Percentiles rank a stretch among this genome's conserved stretches.
Conservation (phyloP, 2,113 vertebrate genomes). For the Brachypodius melanocephalos region DNA sequence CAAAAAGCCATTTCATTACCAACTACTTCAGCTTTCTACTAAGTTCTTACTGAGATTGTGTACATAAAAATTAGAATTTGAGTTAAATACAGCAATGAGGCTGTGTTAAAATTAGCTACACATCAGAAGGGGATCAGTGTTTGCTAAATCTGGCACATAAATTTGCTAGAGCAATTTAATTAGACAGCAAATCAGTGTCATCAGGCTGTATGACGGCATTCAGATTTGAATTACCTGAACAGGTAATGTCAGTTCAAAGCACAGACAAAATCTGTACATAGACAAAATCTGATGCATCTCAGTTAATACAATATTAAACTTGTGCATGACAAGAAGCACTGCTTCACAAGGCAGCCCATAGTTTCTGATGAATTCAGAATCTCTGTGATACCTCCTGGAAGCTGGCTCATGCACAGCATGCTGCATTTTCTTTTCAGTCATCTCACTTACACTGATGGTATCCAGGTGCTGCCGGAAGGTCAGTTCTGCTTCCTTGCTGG, state of each 20-base stretch:
- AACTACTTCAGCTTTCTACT: background rate
- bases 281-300: background rate
- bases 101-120: background rate
- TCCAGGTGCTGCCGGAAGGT: conserved; percentile 91
- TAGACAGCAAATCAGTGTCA: background rate
- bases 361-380: background rate
- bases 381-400: background rate
- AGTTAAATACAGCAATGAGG: background rate
- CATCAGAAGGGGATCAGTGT: background rate
- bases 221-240: background rate
- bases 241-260: background rate
- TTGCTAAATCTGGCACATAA: background rate
- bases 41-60: background rate
- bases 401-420: background rate
- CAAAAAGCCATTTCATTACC: background rate
- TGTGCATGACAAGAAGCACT: background rate
- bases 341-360: background rate
- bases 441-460: conserved; percentile 89
- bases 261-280: rapidly evolving
- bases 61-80: background rate
- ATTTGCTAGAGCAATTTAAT: background rate
- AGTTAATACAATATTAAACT: background rate
- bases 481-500: conserved; percentile 91
- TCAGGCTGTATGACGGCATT: background rate
- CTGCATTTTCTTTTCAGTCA: background rate